Conservation (phyloP, 2,888 invertebrate species). For the Malthinus flaveolus region DNA sequence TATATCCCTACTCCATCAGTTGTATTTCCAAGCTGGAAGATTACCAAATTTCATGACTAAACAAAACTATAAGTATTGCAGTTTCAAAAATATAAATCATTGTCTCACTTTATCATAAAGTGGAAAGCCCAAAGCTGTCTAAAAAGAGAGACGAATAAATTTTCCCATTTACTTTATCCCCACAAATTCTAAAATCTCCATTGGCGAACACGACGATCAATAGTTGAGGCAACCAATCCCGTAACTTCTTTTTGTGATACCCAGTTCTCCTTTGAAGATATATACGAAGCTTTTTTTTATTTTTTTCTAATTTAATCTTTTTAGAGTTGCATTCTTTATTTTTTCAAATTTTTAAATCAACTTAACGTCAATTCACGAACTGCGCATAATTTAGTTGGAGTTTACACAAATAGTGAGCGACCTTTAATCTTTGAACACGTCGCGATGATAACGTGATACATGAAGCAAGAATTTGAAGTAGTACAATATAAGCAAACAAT, state of each 20-base stretch:
- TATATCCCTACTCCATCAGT: not conserved
- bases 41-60: slow-evolving; percentile 19
- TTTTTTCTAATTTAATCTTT: slow-evolving; percentile 17
- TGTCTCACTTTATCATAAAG: slow-evolving; percentile 7
- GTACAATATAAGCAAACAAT: not conserved
- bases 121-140: slow-evolving; percentile 15
- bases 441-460: not conserved
- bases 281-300: slow-evolving; percentile 5
- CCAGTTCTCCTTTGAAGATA: slow-evolving; percentile 25
- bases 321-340: slow-evolving; percentile 20
- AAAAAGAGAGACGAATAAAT: slow-evolving; percentile 16
- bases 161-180: slow-evolving; percentile 24
- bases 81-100: slow-evolving; percentile 9
- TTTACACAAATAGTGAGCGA: not conserved
- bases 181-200: slow-evolving; percentile 15
- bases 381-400: not conserved
- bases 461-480: slow-evolving; percentile 1
- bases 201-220: slow-evolving; percentile 27
- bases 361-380: not conserved
- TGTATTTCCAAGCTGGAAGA: not conserved
- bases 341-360: slow-evolving; percentile 3
- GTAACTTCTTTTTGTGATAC: slow-evolving; percentile 14
- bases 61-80: slow-evolving; percentile 9
- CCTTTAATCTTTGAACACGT: slow-evolving; percentile 2
- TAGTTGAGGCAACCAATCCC: slow-evolving; percentile 26